Conservation (phyloP, 2,113 vertebrate species). For the Eulacestoma nigropectus region DNA sequence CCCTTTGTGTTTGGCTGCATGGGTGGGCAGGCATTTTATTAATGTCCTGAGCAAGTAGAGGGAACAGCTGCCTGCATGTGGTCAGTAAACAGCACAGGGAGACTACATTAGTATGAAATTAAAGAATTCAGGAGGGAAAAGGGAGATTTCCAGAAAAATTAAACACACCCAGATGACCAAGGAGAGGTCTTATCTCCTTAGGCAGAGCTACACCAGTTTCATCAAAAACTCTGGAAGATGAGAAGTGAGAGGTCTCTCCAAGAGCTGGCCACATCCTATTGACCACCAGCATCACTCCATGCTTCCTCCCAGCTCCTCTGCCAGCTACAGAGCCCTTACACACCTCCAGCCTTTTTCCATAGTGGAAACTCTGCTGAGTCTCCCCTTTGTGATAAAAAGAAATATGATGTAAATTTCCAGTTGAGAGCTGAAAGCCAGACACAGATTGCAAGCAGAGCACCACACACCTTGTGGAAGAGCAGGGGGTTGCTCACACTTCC, state of each 20-base stretch:
- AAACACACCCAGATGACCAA: background rate
- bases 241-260: background rate
- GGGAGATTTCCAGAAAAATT: background rate
- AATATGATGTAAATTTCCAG: background rate
- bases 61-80: background rate
- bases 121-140: background rate
- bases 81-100: background rate
- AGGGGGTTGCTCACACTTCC: background rate
- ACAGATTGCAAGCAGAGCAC: background rate
- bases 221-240: background rate
- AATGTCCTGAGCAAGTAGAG: background rate
- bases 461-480: background rate
- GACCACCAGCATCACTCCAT: background rate
- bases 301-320: background rate
- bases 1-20: background rate
- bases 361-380: background rate
- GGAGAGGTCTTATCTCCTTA: background rate
- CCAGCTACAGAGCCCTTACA: background rate
- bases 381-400: background rate
- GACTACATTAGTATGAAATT: background rate
- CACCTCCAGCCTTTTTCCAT: background rate
- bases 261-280: background rate
- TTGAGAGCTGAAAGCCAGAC: background rate
- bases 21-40: conserved; percentile 34
- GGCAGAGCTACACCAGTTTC: background rate